Evolutionary conservation across 2,888 invertebrate genomes (phyloP), one percentile per base, ranked within the genome.

Genomic region (Drosophila tanythrix): DNA sequence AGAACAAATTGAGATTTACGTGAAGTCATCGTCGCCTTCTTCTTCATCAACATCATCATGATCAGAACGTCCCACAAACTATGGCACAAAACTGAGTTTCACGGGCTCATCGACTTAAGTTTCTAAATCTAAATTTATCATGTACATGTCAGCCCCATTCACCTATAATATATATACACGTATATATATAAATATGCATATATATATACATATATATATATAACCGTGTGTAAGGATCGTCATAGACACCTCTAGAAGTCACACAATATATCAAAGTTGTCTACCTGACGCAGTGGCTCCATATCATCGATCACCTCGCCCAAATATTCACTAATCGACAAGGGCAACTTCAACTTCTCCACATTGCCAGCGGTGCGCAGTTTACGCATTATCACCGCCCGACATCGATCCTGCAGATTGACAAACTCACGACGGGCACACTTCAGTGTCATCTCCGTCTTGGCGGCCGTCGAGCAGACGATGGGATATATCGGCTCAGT

Each of bases 381-480:
- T 56, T 93, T 93, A 62, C 94, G 94, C 69, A 95, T 94, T 77
- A 96, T 95, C 62, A 94, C 94, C 1, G 95, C 95, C 29, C 95
- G 93, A 90, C 95, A 95, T 46, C 96, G 93, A 92, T 96, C 96
- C 88, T 96, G 96, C 8, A 96, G 93, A 90, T 94, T 95, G 1
- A 95, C 94, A 89, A 95, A 96, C 85, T 95, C 95, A 48, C 96
- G 92, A 73, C 94, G 94, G 80, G 95, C 94, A 35, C 93, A 92
- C 36, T 94, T 94, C 25, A 96, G 91, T 0, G 95, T 94, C 95
- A 96, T 96, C 92, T 96, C 95, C 3, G 96, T 96, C 93, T 96
- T 96, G 25, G 96, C 96, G 0, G 96, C 96, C 0, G 96, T 96
- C 3, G 96, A 96, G 83, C 95, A 95, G 13, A 96, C 94, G 66